A percentile compares a stretch with the other conserved stretches of the same genome.
phyloP scores from a whole-genome alignment of 2,113 vertebrate species.

The Montifringilla adamsi region DNA sequence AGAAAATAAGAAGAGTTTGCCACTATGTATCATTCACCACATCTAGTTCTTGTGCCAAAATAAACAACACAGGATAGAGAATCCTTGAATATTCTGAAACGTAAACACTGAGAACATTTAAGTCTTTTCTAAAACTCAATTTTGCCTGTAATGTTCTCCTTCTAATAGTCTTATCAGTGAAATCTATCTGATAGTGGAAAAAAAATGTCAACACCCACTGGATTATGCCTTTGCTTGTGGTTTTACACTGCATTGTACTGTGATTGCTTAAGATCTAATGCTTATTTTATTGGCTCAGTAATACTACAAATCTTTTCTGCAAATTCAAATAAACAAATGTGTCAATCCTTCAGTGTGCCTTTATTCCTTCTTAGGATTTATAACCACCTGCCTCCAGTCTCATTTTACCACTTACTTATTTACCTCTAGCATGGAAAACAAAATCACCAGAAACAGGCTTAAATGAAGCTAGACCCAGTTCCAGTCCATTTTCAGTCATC shows the following conservation, averaged over 20 bases:
- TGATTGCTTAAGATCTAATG: neutral
- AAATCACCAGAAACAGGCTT: neutral
- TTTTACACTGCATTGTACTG: neutral
- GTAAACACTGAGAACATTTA: neutral
- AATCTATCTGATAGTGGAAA: neutral
- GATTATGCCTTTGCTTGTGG: neutral
- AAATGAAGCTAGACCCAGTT: conserved; percentile 1
- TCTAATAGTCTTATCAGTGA: conserved; percentile 1
- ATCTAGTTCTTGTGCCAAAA: conserved; percentile 1
- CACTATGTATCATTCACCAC: neutral
- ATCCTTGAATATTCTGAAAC: neutral
- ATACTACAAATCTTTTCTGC: neutral
- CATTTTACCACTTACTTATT: neutral
- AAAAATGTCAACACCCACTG: conserved; percentile 6
- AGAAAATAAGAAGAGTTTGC: conserved; percentile 3
- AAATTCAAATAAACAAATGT: neutral
- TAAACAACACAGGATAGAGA: neutral
- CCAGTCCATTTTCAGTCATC: conserved; percentile 19
- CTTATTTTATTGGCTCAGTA: conserved; percentile 23
- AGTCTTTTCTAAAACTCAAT: neutral
- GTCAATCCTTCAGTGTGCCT: neutral
- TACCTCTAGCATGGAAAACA: conserved; percentile 6
- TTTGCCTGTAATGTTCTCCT: neutral
- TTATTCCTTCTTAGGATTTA: neutral
- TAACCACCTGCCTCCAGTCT: neutral